Conservation (phyloP, 2,888 invertebrate species). For the Enoplolaimus lenunculus region DNA sequence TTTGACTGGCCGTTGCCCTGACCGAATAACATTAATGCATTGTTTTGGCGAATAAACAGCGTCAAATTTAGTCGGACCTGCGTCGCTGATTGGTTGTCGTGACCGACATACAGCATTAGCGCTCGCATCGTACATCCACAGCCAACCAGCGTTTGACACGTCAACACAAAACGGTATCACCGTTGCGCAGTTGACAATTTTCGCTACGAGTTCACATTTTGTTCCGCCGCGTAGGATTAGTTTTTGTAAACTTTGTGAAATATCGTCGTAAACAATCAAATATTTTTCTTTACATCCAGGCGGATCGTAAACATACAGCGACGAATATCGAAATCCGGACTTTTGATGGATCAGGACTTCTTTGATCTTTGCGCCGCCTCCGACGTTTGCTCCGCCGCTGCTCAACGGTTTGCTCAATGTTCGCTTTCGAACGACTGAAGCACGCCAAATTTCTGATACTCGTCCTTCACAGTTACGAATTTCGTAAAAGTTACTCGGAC, state of each 20-base stretch:
- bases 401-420: slow-evolving; percentile 14
- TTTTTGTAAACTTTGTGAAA: neutral
- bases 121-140: slow-evolving; percentile 21
- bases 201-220: slow-evolving; percentile 11
- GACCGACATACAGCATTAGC: neutral
- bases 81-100: neutral
- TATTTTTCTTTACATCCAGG: slow-evolving; percentile 13
- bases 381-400: no score
- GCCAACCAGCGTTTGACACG: neutral
- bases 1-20: no score
- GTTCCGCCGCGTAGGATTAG: slow-evolving; percentile 4
- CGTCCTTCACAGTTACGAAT: slow-evolving; percentile 16
- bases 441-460: slow-evolving; percentile 22
- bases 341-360: slow-evolving; percentile 20
- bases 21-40: neutral
- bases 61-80: slow-evolving; percentile 3
- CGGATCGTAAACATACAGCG: slow-evolving; percentile 2
- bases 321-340: slow-evolving; percentile 1
- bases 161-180: slow-evolving; percentile 18
- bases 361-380: no score
- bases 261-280: slow-evolving; percentile 16
- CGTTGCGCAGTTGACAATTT: slow-evolving; percentile 6
- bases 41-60: neutral
- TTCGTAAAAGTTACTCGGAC: slow-evolving; percentile 15
- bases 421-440: slow-evolving; percentile 8